Conservation (phyloP, 2,113 vertebrate species). For the Phrynosoma platyrhinos region DNA sequence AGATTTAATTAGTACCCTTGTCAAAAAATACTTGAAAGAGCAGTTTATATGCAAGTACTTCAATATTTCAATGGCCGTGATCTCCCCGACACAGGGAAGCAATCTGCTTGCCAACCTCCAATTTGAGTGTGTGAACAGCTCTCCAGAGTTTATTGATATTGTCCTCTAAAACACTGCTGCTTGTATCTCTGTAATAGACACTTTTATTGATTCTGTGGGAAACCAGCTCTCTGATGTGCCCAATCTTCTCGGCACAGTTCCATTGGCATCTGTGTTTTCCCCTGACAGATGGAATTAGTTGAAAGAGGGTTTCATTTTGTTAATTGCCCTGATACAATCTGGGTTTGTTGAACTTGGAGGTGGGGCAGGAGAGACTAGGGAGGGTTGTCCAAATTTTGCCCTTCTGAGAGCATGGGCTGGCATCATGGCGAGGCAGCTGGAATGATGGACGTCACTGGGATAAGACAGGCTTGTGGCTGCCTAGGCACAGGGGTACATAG, state of each 20-base stretch:
- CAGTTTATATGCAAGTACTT: slow-evolving; percentile 67
- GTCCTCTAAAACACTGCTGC: not conserved
- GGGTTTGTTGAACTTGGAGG: not conserved
- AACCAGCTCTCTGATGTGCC: not conserved
- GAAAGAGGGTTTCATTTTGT: accelerated
- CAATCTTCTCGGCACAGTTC: not conserved
- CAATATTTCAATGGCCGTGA: slow-evolving; percentile 62
- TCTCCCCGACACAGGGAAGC: slow-evolving; percentile 41
- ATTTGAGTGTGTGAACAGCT: slow-evolving; percentile 13
- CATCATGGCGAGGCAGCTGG: not conserved
- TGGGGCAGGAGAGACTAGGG: not conserved
- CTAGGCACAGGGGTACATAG: not conserved
- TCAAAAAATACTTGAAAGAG: slow-evolving; percentile 76
- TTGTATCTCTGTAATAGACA: not conserved
- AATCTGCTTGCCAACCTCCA: slow-evolving; percentile 47
- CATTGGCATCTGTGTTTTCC: slow-evolving; percentile 1
- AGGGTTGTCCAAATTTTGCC: not conserved
- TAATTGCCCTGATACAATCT: not conserved
- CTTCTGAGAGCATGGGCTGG: not conserved
- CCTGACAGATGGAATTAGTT: not conserved
- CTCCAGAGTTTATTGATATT: not conserved
- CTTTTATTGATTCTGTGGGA: not conserved
- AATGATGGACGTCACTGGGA: not conserved
- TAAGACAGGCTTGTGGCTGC: not conserved
- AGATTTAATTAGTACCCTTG: slow-evolving; percentile 84